Evolutionary conservation across 2,888 invertebrate genomes (phyloP), one percentile per base, ranked within the genome.

Genomic region (Meghimatium bilineatum): DNA sequence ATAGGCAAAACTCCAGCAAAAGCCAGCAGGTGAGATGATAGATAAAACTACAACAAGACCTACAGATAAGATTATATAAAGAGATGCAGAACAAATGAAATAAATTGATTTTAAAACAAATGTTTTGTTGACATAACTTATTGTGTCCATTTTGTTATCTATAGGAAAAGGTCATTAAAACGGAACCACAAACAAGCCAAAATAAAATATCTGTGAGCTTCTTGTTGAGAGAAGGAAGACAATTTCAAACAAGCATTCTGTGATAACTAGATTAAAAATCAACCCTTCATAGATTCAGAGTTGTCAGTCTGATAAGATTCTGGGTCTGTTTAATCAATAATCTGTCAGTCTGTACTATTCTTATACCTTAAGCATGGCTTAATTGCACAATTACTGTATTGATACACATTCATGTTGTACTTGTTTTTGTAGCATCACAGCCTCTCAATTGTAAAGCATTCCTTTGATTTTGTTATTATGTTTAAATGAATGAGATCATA

Each of bases 291-390:
- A 52, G 34, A 14, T 76, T 36, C 23, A 34, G 34, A 52, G 5
- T 23, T 76, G 76, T n/a, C 76, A 60, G 76, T 60, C 26, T 75
- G 75, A 32, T 75, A 2, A 52, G 75, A 8, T 29, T 52, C 52
- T 52, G 52, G 32, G 52, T 38, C 12, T 60, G 56, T 34, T 36
- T 76, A 52, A 34, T 26, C 49, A 56, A 34, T 10, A n/a, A 29
- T 76, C 76, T 76, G 76, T 76, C 76, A 76, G 76, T 76, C 52
- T 76, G 76, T 36, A 36, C 23, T 60, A 52, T 76, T 76, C 52
- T 60, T 36, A 26, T 60, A 56, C 36, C 60, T 52, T 60, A 60
- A 56, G 49, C 76, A 56, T 29, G 34, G 26, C 20, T 34, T 32
- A 60, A 36, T 60, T 23, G 12, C 52, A 56, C 29, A n/a, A 23